Base-by-base conservation (phyloP, 2,888 invertebrate genomes). In the Agapetus fuscipes region DNA sequence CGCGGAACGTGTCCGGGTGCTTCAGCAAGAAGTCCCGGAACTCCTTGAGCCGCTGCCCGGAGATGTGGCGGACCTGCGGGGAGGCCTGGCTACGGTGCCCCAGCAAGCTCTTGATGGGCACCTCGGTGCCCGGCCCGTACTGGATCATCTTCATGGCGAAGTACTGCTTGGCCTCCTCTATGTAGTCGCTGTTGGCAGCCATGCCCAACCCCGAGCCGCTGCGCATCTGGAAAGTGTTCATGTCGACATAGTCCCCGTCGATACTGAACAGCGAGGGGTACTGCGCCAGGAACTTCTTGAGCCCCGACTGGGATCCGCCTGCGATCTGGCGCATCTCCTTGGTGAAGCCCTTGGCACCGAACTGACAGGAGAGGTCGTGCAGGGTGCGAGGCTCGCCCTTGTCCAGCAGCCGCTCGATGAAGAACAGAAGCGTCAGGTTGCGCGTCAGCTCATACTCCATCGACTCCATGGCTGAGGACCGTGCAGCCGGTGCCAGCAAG, bases 331-430 rank as follows among this genome's bases (percentile, higher is more conserved):
- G 74, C 96, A 97, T 97, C 72, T 97, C 97, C 70, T 94, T 90
- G 15, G 97, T 95, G 67, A 98, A 98, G 52, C 93, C 96, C 65
- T 95, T 94, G 52, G 96, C 95, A 56, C 97, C 97, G 68, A 98
- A 98, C 68, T 97, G 95, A 66, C 97, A 97, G 61, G 94, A 94
- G 53, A 98, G 76, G 71, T 98, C 97, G 67, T 95, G 95, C 56
- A 97, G 76, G 51, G 94, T 93, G 61, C 96, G 78, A 49, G 94
- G 89, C 62, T 90, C 89, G 54, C 90, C 87, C 71, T 94, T 95
- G 66, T 96, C 95, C 78, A 98, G 81, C 53, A 98, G 76, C 57
- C 95, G 85, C 72, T 98, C 98, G 62, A 97, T 83, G 70, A 98
- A 98, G 74, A 98, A 98, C 59, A 98, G 77, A 59, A 98, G 74